Evolutionary conservation across 2,797 vertebrate species (phyloP).

Genomic region (Poecilia gillii): DNA sequence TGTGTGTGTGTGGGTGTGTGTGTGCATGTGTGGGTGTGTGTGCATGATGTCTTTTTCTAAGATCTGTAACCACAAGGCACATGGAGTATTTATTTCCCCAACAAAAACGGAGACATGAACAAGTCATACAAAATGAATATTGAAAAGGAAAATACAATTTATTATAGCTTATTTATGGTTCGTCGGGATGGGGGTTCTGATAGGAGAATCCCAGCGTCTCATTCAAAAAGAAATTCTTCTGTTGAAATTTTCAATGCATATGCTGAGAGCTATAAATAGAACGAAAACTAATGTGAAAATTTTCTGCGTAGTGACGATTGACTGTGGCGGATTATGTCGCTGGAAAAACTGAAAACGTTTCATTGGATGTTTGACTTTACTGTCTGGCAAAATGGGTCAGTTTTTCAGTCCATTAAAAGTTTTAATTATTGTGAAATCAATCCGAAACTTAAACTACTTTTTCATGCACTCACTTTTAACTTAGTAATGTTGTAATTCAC

Average conservation of each 20-base stretch:
- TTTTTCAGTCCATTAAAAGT: constrained; percentile 16
- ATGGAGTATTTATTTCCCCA: constrained; percentile 48
- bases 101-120: constrained; percentile 41
- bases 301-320: constrained; percentile 1
- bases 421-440: constrained; percentile 14
- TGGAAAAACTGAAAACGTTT: constrained; percentile 36
- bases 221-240: constrained; percentile 24
- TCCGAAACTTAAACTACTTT: constrained; percentile 1
- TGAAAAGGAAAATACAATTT: constrained; percentile 1
- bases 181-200: constrained; percentile 6
- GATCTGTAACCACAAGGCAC: constrained; percentile 53
- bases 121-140: constrained; percentile 25
- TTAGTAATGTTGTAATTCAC: not conserved
- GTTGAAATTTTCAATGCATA: constrained; percentile 2
- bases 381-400: constrained; percentile 35
- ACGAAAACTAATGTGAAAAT: constrained; percentile 10
- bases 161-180: constrained; percentile 24
- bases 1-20: constrained; percentile 8
- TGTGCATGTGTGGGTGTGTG: constrained; percentile 23
- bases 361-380: constrained; percentile 19
- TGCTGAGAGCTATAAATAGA: constrained; percentile 14
- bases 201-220: constrained; percentile 13
- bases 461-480: constrained; percentile 7
- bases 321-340: constrained; percentile 15
- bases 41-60: constrained; percentile 24